phyloP scores from a whole-genome alignment of 2,888 invertebrate genomes.

The Thera britannica region DNA sequence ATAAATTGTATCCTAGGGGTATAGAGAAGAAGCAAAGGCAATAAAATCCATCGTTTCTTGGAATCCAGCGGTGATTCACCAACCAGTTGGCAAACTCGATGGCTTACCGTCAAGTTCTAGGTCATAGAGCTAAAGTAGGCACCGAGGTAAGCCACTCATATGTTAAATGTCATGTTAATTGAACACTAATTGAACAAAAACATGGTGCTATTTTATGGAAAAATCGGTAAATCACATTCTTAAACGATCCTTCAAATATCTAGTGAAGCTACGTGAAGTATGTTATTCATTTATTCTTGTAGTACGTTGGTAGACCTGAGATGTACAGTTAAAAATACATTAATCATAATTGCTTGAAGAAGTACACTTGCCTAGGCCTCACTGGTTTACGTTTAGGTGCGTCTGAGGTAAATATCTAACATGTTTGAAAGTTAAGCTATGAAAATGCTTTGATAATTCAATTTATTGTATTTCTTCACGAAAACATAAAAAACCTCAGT shows the following conservation, averaged over 20 bases:
- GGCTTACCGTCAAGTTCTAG: constrained; percentile 72
- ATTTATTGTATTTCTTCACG: neutral
- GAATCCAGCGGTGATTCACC: constrained; percentile 55
- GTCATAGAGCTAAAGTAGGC: constrained; percentile 65
- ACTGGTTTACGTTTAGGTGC: no score
- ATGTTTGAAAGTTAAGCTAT: no score
- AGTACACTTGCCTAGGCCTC: no score
- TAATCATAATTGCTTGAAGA: no score
- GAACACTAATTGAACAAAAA: constrained; percentile 19
- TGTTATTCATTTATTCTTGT: neutral
- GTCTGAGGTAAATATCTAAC: no score
- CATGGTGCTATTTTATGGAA: neutral
- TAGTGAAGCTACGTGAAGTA: no score
- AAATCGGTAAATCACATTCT: neutral
- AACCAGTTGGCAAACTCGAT: constrained; percentile 53
- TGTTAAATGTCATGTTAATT: constrained; percentile 29
- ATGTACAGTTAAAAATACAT: no score
- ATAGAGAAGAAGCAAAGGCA: constrained; percentile 62
- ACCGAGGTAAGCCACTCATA: constrained; percentile 33
- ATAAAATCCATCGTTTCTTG: constrained; percentile 67
- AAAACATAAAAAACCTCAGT: neutral
- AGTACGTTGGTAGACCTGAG: no score
- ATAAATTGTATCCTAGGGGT: constrained; percentile 44
- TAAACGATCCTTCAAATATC: no score
- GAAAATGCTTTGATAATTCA: neutral